Base-by-base conservation (phyloP, 2,113 vertebrate species). In the Nettapus auritus region DNA sequence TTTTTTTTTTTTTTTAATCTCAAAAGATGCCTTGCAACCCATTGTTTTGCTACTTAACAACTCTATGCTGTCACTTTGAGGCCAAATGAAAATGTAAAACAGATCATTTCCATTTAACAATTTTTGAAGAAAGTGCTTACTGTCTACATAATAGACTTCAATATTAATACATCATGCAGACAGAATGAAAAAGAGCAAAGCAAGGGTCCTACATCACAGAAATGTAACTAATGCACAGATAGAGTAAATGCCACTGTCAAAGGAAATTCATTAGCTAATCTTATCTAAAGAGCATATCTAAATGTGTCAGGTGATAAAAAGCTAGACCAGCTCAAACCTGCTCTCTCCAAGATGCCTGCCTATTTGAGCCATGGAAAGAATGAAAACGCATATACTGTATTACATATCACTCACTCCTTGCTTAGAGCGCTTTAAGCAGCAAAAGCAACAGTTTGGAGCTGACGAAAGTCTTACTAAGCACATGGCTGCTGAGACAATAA, bases 251-350 rank as follows among this genome's bases (percentile, higher is more conserved):
- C 25, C 56, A 4, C 16, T 38, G 80, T 16, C 80, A 80, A 79
- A 75, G 89, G 74, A 67, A 91, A 94, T 90, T 87, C 88, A 44
- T 66, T 70, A 87, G 34, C 75, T 95, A 46, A 90, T 81, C 90
- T 89, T 36, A 71, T 85, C 91, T 85, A 86, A 80, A 92, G 96
- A 96, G 82, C 94, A 66, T 23, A 60, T 90, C 89, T 90, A 90
- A 92, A 95, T 59, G 81, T 88, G 94, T 88, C 88, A 81, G 79
- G 83, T 50, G 86, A 26, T 78, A 83, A 83, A 86, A 62, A 67
- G 63, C 52, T 36, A 4, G 36, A 31, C 93, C 91, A 76, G 88
- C 86, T 90, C 84, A 48, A 77, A 62, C 78, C 5, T 8, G 84
- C 81, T 77, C 91, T 46, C 86, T 53, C 50, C 75, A 74, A 74